Conservation (phyloP, 2,113 vertebrate species). For the Picathartes gymnocephalus region DNA sequence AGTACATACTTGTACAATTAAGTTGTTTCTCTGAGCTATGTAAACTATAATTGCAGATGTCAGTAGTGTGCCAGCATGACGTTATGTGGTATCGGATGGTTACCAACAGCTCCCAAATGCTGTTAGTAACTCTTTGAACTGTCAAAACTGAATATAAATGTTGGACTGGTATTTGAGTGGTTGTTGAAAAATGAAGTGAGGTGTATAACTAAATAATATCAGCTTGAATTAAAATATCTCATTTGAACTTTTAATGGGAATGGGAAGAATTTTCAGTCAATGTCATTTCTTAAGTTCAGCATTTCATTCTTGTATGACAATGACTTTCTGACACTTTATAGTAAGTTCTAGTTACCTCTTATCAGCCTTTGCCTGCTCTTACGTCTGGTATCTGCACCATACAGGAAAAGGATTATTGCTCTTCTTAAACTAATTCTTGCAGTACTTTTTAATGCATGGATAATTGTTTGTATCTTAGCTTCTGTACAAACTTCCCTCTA, state of each 20-base stretch:
- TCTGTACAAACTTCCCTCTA: neutral
- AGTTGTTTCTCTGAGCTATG: neutral
- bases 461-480: slow-evolving; percentile 39
- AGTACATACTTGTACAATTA: neutral
- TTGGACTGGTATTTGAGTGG: neutral
- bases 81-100: neutral
- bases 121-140: neutral
- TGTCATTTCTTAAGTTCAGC: neutral
- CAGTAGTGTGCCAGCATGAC: neutral
- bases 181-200: neutral
- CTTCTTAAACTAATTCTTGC: slow-evolving; percentile 34
- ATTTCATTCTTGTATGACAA: neutral
- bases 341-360: slow-evolving; percentile 18
- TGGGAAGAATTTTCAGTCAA: neutral
- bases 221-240: neutral
- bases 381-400: neutral
- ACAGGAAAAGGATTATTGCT: slow-evolving; percentile 39
- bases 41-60: neutral
- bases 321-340: neutral
- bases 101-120: slow-evolving; percentile 5
- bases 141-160: neutral
- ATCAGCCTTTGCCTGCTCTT: neutral
- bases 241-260: neutral
- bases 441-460: neutral
- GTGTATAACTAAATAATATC: neutral